phyloP scores from a whole-genome alignment of 2,113 vertebrate genomes.

The Aleadryas rufinucha region DNA sequence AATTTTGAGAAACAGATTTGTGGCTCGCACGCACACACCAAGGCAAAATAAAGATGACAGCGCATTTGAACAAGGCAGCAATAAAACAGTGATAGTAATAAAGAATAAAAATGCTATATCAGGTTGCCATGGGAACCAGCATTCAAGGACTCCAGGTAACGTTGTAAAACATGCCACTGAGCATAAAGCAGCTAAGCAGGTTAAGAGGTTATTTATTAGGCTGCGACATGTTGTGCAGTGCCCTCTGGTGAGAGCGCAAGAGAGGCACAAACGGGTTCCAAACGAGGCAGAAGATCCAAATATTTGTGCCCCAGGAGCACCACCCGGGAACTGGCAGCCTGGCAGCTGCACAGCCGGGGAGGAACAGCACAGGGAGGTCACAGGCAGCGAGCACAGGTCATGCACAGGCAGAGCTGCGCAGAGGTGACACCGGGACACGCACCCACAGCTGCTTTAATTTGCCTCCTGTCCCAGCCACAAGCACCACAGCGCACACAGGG shows the following conservation, averaged over 20 bases:
- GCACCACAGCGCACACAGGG: fast-evolving
- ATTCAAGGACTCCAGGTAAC: constrained; percentile 73
- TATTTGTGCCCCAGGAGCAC: fast-evolving
- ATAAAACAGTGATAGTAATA: constrained; percentile 71
- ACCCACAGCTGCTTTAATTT: fast-evolving
- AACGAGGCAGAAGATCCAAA: neutral
- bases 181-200: constrained; percentile 71
- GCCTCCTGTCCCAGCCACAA: neutral
- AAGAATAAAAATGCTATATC: constrained; percentile 71
- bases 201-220: constrained; percentile 72
- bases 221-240: constrained; percentile 59
- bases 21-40: neutral
- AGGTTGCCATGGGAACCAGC: constrained; percentile 67
- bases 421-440: neutral
- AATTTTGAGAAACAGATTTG: constrained; percentile 54
- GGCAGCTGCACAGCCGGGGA: neutral
- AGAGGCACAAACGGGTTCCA: neutral
- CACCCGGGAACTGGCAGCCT: neutral
- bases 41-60: constrained; percentile 68
- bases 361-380: fast-evolving
- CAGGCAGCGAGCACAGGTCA: neutral
- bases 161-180: constrained; percentile 67
- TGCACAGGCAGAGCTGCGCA: fast-evolving
- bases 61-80: constrained; percentile 65
- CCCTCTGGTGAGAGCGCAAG: constrained; percentile 66